These are phyloP conservation scores for Mola mola DNA, from an alignment of 2,113 vertebrate genomes.

Conservation along the genomic window DNA sequence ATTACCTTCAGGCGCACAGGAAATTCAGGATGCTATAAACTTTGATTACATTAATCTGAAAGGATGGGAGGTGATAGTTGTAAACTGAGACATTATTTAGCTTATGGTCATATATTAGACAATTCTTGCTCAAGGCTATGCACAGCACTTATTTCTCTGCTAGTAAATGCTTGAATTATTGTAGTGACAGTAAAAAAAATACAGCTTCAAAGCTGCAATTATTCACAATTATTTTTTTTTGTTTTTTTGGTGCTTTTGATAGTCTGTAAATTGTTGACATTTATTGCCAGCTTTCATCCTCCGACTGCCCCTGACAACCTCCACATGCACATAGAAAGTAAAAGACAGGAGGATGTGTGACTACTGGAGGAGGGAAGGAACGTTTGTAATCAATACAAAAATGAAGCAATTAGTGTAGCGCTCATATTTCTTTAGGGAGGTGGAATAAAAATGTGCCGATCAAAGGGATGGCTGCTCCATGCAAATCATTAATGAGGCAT, in stretches of 20 bases:
- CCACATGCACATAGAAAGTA: constrained; percentile 22
- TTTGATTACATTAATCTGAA: constrained; percentile 52
- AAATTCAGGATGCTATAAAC: constrained; percentile 40
- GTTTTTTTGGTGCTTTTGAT: constrained; percentile 58
- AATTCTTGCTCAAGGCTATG: background rate
- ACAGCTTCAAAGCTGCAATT: constrained; percentile 26
- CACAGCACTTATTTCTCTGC: constrained; percentile 29
- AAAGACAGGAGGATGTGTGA: constrained; percentile 53
- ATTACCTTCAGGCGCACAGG: constrained; percentile 82
- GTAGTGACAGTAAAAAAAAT: background rate
- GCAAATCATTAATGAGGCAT: constrained; percentile 55
- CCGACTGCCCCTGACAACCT: constrained; percentile 35
- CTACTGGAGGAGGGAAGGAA: constrained; percentile 23
- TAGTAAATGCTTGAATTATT: constrained; percentile 23
- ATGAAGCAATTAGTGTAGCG: constrained; percentile 70
- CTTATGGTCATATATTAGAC: constrained; percentile 17
- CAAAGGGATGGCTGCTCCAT: constrained; percentile 52
- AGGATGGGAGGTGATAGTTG: constrained; percentile 43
- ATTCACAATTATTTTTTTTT: too few species aligned
- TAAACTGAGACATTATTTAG: constrained; percentile 48
- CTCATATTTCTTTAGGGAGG: constrained; percentile 66
- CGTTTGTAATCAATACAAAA: constrained; percentile 66
- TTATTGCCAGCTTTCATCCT: constrained; percentile 43
- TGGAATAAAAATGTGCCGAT: constrained; percentile 51
- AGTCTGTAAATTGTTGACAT: constrained; percentile 63